Conservation (phyloP, 1,140 invertebrate species). For the Zaprionus ghesquierei region DNA sequence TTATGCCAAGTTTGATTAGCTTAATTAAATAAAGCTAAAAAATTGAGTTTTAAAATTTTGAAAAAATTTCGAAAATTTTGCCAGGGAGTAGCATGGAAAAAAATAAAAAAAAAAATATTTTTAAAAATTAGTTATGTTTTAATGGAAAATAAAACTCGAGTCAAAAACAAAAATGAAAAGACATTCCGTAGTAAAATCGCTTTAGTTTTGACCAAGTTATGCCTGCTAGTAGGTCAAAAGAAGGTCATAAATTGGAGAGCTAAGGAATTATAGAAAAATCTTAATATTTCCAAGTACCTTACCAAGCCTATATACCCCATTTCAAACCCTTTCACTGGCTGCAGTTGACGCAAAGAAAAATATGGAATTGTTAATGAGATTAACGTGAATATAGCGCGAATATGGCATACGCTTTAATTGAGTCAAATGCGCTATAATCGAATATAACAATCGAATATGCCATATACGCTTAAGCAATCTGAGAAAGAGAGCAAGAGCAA, state of each 20-base stretch:
- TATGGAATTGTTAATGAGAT: neutral
- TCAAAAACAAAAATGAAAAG: neutral
- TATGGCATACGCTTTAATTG: neutral
- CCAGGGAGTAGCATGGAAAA: no score
- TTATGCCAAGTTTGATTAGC: no score
- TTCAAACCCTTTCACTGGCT: neutral
- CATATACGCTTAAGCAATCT: neutral
- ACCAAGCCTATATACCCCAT: neutral
- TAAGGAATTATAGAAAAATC: neutral
- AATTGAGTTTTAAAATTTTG: no score
- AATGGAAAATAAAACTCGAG: neutral
- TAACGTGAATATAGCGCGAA: constrained; percentile 11
- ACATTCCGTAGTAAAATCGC: neutral
- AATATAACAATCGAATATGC: neutral
- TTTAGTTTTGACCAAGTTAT: neutral
- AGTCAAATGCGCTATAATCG: neutral
- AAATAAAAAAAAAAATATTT: no score
- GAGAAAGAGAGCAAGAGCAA: neutral
- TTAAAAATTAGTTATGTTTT: neutral
- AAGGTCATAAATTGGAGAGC: no score
- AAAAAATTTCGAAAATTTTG: no score
- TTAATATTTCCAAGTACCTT: neutral
- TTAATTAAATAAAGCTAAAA: no score
- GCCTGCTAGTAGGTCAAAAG: no score
- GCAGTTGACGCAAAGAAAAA: neutral